A percentile compares a stretch with the other conserved stretches of the same genome.
Evolutionary conservation across 2,113 vertebrate genomes (phyloP).

Genomic region (Xenus cinereus): DNA sequence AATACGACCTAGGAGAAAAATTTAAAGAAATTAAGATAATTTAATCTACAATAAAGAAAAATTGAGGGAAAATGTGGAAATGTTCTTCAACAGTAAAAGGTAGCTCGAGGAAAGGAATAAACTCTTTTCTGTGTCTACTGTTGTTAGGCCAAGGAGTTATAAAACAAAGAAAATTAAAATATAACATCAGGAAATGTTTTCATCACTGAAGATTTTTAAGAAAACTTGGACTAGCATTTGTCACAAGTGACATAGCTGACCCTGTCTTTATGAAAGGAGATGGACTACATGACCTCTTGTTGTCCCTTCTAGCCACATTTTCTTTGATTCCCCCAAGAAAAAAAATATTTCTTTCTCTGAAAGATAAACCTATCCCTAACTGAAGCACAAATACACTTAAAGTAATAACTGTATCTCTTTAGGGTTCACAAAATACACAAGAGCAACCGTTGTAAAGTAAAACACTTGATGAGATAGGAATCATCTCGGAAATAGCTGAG

Average conservation of each 20-base stretch:
- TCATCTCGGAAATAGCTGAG: neutral
- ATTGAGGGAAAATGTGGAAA: neutral
- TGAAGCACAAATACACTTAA: neutral
- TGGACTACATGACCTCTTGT: neutral
- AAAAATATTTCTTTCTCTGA: neutral
- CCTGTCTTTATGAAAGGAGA: conserved; percentile 5
- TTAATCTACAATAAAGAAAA: neutral
- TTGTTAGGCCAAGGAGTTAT: neutral
- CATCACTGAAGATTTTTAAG: neutral
- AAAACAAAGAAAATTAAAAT: conserved; percentile 24
- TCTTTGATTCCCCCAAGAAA: neutral
- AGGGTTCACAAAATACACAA: neutral
- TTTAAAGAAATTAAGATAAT: neutral
- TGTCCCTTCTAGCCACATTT: neutral
- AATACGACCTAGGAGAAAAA: neutral
- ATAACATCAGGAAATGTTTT: neutral
- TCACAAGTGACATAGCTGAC: conserved; percentile 6
- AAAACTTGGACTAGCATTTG: neutral
- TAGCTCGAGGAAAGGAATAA: neutral
- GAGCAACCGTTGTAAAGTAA: neutral
- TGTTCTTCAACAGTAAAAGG: neutral
- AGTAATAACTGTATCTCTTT: neutral
- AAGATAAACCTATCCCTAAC: neutral
- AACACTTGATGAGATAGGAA: neutral
- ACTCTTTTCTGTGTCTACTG: neutral